Conservation (phyloP, 2,797 vertebrate genomes). For the Lepus townsendii region DNA sequence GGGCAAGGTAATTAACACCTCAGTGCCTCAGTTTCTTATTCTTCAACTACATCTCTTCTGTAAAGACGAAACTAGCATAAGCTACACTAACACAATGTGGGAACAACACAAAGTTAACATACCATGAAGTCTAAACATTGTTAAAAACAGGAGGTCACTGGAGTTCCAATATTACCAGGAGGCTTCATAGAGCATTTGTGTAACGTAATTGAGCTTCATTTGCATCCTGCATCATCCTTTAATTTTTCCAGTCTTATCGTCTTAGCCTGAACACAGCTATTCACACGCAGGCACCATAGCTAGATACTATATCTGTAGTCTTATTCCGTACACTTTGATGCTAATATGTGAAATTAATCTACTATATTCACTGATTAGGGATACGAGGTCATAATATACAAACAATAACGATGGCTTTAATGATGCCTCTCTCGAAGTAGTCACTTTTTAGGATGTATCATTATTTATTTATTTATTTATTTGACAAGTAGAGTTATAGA, state of each 20-base stretch:
- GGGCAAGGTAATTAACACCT: neutral
- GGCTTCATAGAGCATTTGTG: neutral
- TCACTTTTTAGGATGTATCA: neutral
- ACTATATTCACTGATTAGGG: slow-evolving; percentile 17
- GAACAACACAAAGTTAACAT: neutral
- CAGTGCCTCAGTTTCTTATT: neutral
- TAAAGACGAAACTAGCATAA: neutral
- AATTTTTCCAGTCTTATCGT: neutral
- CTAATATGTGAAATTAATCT: neutral
- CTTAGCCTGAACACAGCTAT: neutral
- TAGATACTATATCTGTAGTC: neutral
- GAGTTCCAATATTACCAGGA: neutral
- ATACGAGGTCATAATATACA: neutral
- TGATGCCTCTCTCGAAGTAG: neutral
- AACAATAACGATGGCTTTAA: neutral
- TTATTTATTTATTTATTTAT: too few species aligned
- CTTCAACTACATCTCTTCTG: neutral
- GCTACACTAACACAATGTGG: neutral
- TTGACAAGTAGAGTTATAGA: too few species aligned
- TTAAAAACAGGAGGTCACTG: neutral
- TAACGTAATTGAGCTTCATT: neutral
- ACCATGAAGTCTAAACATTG: neutral
- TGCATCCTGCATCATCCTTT: neutral
- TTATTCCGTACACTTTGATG: neutral
- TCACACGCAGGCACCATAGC: neutral